Conservation (phyloP, 2,888 invertebrate genomes). For the Eupithecia tripunctaria region DNA sequence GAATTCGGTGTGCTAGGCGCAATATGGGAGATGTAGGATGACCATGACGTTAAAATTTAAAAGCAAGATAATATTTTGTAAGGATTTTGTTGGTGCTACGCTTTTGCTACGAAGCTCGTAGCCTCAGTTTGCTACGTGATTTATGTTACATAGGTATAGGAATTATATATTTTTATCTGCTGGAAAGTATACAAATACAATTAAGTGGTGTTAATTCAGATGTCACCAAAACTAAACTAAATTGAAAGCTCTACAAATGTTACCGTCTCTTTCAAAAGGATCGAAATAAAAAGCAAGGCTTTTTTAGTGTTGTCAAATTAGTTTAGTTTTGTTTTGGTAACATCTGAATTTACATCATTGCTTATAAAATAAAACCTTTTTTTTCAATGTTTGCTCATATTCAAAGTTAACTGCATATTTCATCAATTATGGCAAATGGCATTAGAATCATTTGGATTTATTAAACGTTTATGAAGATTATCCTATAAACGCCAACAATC, state of each 20-base stretch:
- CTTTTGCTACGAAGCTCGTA: conserved; percentile 11
- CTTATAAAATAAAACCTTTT: too few relatives aligned
- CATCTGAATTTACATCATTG: too few relatives aligned
- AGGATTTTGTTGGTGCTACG: not conserved
- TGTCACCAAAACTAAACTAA: too few relatives aligned
- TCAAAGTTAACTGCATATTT: not conserved
- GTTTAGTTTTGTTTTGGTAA: too few relatives aligned
- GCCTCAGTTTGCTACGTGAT: not conserved
- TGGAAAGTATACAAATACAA: not conserved
- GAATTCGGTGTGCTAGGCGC: conserved; percentile 65
- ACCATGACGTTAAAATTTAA: conserved; percentile 36
- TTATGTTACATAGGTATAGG: not conserved
- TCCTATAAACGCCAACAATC: too few relatives aligned
- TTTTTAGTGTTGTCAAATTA: too few relatives aligned
- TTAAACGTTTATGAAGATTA: not conserved
- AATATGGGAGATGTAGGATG: conserved; percentile 51
- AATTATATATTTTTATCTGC: not conserved
- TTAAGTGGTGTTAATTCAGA: too few relatives aligned
- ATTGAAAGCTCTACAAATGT: too few relatives aligned
- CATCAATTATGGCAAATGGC: not conserved
- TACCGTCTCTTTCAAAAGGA: too few relatives aligned
- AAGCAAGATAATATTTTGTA: not conserved
- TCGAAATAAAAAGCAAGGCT: too few relatives aligned
- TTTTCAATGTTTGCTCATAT: not conserved
- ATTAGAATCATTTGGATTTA: not conserved